Base-by-base conservation (phyloP, 1,140 invertebrate genomes). In the Bombus pyrosoma region DNA sequence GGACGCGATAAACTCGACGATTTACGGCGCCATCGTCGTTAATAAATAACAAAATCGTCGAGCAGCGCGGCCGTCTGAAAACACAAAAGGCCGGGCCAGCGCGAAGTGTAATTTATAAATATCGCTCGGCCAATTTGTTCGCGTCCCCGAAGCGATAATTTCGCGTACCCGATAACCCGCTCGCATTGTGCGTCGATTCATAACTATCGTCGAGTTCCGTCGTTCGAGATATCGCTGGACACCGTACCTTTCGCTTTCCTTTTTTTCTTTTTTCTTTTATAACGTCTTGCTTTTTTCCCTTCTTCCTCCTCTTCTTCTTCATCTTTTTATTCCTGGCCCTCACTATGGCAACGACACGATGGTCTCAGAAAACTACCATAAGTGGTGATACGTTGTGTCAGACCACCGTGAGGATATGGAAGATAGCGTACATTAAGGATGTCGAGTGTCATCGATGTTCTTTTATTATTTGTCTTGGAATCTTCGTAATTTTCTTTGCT, bases 11-110 rank as follows among this genome's bases (percentile, higher is more conserved):
- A 80, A 80, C 76, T 69, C 13, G 83, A 79, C 71, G 68, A 84
- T 84, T 84, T 84, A 84, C 76, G 57, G 53, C 76, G 76, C 76
- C 39, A 72, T 84, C 66, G 68, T 43, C 66, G 68, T 80, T 79
- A 84, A 84, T 84, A 84, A 84, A 84, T 84, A 84, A 84, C 82
- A 84, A 84, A 84, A 84, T 84, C 83, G 83, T 84, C 83, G 83
- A 32, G 47, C 76, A 39, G 5, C 66, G 75, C 47, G 76, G 39
- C 41, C 76, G 76, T 53, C 34, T 39, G 76, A 71, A 84, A 78
- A 78, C 43, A 83, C 81, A 83, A 83, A 83, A 83, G 81, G 73
- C 74, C 34, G 43, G 74, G 59, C 74, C 62, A 15, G 59, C 73
- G 66, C 32, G 83, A 84, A 79, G 37, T 80, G 77, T 84, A 59